Evolutionary conservation across 1,140 invertebrate genomes (phyloP).

Genomic region (Sogatella furcifera): DNA sequence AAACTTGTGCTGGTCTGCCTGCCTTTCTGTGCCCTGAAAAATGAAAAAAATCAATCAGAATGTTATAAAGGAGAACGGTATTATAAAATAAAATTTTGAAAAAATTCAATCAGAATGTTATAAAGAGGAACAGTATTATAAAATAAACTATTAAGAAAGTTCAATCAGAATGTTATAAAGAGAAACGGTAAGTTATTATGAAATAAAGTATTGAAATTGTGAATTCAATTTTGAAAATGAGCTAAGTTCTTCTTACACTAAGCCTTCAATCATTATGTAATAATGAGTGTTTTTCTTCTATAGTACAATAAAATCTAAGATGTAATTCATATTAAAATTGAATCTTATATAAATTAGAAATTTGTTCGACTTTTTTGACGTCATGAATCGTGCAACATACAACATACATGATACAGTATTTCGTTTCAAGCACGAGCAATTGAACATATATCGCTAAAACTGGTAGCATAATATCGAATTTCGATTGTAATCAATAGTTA

Average conservation of each 20-base stretch:
- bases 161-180: neutral
- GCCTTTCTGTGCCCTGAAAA: conserved; percentile 3
- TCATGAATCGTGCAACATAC: too few species aligned
- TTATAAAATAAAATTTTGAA: neutral
- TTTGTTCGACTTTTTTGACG: too few species aligned
- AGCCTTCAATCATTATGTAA: too few species aligned
- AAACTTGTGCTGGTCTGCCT: conserved; percentile 63
- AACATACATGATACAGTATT: too few species aligned
- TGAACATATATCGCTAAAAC: too few species aligned
- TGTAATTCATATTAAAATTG: too few species aligned
- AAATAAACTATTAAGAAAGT: neutral
- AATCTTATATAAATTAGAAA: too few species aligned
- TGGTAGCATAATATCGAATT: neutral
- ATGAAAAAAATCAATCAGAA: neutral
- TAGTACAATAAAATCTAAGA: too few species aligned
- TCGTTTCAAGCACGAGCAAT: too few species aligned
- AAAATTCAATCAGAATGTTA: neutral
- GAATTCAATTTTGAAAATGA: too few species aligned
- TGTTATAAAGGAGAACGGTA: neutral
- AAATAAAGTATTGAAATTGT: neutral
- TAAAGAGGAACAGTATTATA: neutral
- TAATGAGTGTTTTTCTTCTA: too few species aligned
- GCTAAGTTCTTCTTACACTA: too few species aligned
- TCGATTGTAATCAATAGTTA: neutral
- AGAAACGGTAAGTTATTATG: neutral